Evolutionary conservation across 2,113 vertebrate species (phyloP).

Genomic region (Spea bombifrons): DNA sequence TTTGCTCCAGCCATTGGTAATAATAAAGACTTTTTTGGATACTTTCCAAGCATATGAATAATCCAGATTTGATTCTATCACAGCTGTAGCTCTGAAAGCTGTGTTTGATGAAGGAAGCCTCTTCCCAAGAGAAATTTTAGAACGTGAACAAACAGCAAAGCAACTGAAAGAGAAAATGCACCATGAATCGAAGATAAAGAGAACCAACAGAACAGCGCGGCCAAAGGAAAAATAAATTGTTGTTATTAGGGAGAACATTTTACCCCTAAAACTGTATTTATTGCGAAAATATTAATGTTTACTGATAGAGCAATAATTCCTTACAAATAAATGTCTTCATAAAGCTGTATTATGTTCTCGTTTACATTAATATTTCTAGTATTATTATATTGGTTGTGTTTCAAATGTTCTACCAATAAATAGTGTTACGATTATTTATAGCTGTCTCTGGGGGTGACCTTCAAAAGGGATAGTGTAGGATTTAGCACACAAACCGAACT

Average conservation of each 20-base stretch:
- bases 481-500: too few species aligned
- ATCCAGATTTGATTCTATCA: constrained; percentile 56
- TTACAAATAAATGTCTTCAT: too few species aligned
- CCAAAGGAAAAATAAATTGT: constrained; percentile 55
- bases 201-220: constrained; percentile 56
- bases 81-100: constrained; percentile 64
- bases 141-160: constrained; percentile 59
- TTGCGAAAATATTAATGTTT: background rate
- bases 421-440: too few species aligned
- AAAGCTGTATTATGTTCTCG: too few species aligned
- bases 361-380: too few species aligned
- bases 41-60: constrained; percentile 26
- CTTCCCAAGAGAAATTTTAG: constrained; percentile 71
- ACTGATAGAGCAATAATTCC: background rate
- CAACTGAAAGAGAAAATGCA: constrained; percentile 48
- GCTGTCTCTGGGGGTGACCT: too few species aligned
- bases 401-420: too few species aligned
- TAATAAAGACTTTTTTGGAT: constrained; percentile 39
- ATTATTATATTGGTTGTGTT: too few species aligned
- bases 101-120: constrained; percentile 69
- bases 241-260: background rate
- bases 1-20: constrained; percentile 18
- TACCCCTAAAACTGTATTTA: background rate
- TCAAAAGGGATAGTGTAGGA: too few species aligned
- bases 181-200: constrained; percentile 55